phyloP scores from a whole-genome alignment of 1,140 invertebrate species.

The Drosophila dunni region DNA sequence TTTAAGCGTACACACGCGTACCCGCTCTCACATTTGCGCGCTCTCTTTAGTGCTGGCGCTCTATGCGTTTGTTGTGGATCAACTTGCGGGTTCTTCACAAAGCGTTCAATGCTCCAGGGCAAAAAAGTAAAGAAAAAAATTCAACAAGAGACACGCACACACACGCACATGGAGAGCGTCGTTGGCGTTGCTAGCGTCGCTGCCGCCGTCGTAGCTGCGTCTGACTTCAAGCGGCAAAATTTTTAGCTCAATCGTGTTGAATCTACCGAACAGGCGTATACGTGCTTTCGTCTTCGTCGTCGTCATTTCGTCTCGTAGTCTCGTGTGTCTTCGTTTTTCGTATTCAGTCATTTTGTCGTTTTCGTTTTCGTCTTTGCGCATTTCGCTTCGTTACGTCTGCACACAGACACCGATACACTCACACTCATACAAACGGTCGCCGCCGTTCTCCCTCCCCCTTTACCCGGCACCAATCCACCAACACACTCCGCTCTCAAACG shows the following conservation, averaged over 20 bases:
- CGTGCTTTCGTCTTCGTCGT: conserved; percentile 66
- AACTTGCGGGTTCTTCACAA: conserved; percentile 65
- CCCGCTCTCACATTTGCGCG: conserved; percentile 17
- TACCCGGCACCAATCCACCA: background rate
- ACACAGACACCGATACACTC: background rate
- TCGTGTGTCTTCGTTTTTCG: conserved; percentile 42
- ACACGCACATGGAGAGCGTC: conserved; percentile 25
- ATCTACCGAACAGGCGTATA: conserved; percentile 78
- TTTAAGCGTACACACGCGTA: background rate
- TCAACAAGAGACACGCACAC: conserved; percentile 23
- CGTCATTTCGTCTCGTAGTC: conserved; percentile 19
- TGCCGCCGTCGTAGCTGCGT: conserved; percentile 43
- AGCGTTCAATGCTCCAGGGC: conserved; percentile 73
- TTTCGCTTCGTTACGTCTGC: conserved; percentile 49
- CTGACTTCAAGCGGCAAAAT: conserved; percentile 55
- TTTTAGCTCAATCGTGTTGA: conserved; percentile 74
- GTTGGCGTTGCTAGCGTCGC: conserved; percentile 38
- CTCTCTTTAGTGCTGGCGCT: conserved; percentile 12
- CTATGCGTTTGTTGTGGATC: conserved; percentile 51
- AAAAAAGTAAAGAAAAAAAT: conserved; percentile 27
- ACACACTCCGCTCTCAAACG: conserved; percentile 13
- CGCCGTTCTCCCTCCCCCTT: conserved; percentile 1
- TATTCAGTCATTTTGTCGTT: conserved; percentile 28
- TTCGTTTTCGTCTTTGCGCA: conserved; percentile 44
- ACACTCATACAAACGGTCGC: background rate